Base-by-base conservation (phyloP, 2,797 vertebrate species). In the Taenioides sp. region DNA sequence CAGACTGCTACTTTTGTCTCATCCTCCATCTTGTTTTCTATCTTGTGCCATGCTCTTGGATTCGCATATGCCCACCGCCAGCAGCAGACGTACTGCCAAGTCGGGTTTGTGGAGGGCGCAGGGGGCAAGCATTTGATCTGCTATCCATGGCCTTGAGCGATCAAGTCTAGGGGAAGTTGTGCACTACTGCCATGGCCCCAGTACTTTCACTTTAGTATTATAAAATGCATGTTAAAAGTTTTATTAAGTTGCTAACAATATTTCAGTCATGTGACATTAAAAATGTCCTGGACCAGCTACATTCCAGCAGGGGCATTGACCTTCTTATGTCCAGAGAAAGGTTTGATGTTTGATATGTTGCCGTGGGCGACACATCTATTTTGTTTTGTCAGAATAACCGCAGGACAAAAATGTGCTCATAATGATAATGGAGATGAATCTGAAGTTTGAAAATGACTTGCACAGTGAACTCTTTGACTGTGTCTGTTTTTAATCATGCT, bases 141-240 rank as follows among this genome's bases (percentile, higher is more conserved):
- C 84, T 86, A 86, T 90, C 81, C 85, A 67, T 91, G 84, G 87
- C 90, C 86, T 82, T 20, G 40, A 89, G 88, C 87, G 82, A 88
- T 80, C 71, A 85, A 88, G 80, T 82, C 28, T 70, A 83, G 74
- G 74, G 74, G 73, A 82, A 81, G 80, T 77, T 75, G 76, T 79
- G 75, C 77, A 84, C 83, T 83, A 77, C 72, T 75, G 80, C 55
- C 72, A 70, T 77, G 79, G 78, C 81, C 81, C 84, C 76, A 84
- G 79, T 87, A 76, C 77, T 76, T 81, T 86, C 12, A 47, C 43
- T 47, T 71, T 65, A 70, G 76, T 81, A 83, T 75, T 73, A 59
- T 59, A 59, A 59, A 59, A 59, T 59, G 6, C 5, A 0, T 59
- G 16, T 17, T 27, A 28, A 59, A 59, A 59, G 25, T 59, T 59